phyloP scores from a whole-genome alignment of 1,140 invertebrate genomes.

The Drosophila ananassae region DNA sequence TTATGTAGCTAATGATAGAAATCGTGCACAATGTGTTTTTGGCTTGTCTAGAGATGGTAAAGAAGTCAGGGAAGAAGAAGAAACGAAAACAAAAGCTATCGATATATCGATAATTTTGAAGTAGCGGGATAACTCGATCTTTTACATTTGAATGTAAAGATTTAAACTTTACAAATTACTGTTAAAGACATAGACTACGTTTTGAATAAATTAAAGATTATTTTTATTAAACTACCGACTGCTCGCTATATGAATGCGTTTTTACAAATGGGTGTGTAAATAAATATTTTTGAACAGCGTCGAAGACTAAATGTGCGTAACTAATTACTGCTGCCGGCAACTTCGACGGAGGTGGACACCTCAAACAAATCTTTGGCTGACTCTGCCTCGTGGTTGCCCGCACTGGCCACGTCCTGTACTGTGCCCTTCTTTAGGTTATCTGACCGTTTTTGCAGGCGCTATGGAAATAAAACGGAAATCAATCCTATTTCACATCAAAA shows the following conservation, averaged over 20 bases:
- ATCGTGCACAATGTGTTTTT: conserved; percentile 28
- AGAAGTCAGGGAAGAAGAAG: background rate
- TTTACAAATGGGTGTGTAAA: conserved; percentile 65
- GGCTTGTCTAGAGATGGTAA: background rate
- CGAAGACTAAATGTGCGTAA: conserved; percentile 43
- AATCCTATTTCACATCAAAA: background rate
- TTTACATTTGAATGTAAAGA: background rate
- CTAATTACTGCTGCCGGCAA: conserved; percentile 61
- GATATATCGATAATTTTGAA: background rate
- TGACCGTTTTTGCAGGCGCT: conserved; percentile 75
- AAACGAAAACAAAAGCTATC: background rate
- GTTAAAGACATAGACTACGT: background rate
- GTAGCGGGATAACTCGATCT: background rate
- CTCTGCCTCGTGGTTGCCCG: conserved; percentile 24
- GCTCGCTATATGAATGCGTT: conserved; percentile 66
- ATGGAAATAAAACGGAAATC: background rate
- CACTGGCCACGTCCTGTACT: conserved; percentile 48
- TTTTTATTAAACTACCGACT: conserved; percentile 76
- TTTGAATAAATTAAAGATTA: conserved; percentile 56
- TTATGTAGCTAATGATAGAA: background rate
- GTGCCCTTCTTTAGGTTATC: conserved; percentile 58
- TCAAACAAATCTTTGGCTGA: conserved; percentile 67
- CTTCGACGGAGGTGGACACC: conserved; percentile 80
- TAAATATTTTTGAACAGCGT: conserved; percentile 56
- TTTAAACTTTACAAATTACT: background rate